Base-by-base conservation (phyloP, 2,797 vertebrate species). In the Melanogrammus aeglefinus region DNA sequence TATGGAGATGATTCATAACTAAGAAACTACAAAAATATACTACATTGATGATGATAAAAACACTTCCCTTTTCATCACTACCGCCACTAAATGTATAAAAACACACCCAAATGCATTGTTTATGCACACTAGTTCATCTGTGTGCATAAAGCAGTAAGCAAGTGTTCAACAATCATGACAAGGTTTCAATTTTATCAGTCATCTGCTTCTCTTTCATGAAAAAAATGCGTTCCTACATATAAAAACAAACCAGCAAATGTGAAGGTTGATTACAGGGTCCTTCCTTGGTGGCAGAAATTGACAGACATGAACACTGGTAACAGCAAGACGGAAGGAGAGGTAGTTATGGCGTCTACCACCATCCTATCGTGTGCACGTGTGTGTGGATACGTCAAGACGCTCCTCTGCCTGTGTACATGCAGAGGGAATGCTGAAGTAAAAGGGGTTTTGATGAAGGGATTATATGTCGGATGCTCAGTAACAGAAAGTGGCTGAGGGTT, bases 51-150 rank as follows among this genome's bases (percentile, higher is more conserved):
- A 79, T 27, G 78, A 87, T 35, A 86, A 86, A 85, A 86, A 85
- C 0, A 41, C 79, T 89, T 90, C 90, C 92, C 90, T 92, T 93
- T 91, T 91, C 24, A 86, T 87, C 78, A 73, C 87, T 89, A 89
- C 83, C 84, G 80, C 75, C 85, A 72, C 83, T 80, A 87, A 75
- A 71, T 79, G 76, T 90, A 91, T 81, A 89, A 89, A 90, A 86
- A 85, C 8, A 88, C 84, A 90, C 86, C 89, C 87, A 79, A 87
- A 90, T 89, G 87, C 86, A 87, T 39, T 77, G 79, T 87, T 90
- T 88, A 88, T 80, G 90, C 86, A 88, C 87, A 86, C 89, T 89
- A 89, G 79, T 81, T 91, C 76, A 91, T 91, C 88, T 86, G 76
- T 90, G 85, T 90, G 87, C 81, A 86, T 87, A 90, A 91, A 91